Base-by-base conservation (phyloP, 2,888 invertebrate species). In the Aleiodes leptofemur region DNA sequence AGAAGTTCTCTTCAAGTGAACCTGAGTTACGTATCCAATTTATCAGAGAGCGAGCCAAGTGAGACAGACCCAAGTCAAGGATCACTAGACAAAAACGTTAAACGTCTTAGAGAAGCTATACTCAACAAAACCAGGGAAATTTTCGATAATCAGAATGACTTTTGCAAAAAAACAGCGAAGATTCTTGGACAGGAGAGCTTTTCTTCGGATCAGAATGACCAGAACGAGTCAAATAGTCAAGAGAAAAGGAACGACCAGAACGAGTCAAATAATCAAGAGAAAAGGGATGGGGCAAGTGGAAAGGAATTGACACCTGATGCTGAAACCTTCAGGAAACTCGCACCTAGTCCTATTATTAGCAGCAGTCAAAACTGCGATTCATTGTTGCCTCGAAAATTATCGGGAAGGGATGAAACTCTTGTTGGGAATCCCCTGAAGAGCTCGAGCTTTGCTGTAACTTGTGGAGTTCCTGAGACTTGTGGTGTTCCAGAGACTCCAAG, bases 1-100 rank as follows among this genome's bases (percentile, higher is more conserved):
- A 78, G 83, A 51, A 86, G 83, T 71, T 88, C 88, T 1, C 55
- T 88, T 56, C 79, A 73, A 76, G 87, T 88, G 0, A 87, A 88
- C 79, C 78, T 88, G 66, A 88, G 88, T 77, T 86, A 74, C 55
- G 71, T 64, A 1, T 81, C 85, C 0, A 79, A 81, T 68, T 59
- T 82, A 50, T 81, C 82, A 6, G 81, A 85, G 66, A 23, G 23
- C 38, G 23, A 23, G 23, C 23, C 23, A 23, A 55, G 59, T 73
- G 69, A 73, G 50, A 53, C 23, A 76, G 31, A 68, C 8, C 31
- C 57, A 1, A 43, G 11, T 48, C 83, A 83, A 16, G 66, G 74
- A 34, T 72, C 73, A 5, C 76, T 85, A 1, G 79, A 80, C 70
- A 75, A 75, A 72, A 85, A 75, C 43, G 84, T 83, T 56, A 57